Percentiles rank a stretch among this genome's conserved stretches.
Conservation (phyloP, 2,888 invertebrate species). For the Eupithecia centaureata region DNA sequence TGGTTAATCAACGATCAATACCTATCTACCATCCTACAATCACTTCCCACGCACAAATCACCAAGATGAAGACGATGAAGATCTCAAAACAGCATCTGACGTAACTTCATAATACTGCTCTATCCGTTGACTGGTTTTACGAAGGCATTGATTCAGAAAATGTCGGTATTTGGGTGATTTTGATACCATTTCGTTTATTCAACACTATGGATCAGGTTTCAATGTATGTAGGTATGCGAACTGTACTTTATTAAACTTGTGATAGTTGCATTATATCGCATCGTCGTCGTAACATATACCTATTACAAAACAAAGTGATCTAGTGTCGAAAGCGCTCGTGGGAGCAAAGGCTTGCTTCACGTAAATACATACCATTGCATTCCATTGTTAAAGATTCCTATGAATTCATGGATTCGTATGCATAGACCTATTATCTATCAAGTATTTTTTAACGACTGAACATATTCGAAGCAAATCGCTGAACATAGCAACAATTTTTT, state of each 20-base stretch:
- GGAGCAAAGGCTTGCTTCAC: constrained; percentile 62
- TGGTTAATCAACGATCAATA: neutral
- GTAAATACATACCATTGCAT: constrained; percentile 60
- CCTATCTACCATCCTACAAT: neutral
- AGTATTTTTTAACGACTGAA: neutral
- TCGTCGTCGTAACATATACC: constrained; percentile 2
- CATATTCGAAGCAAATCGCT: neutral
- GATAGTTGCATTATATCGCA: neutral
- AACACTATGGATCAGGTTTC: too few species aligned
- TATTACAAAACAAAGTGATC: constrained; percentile 24
- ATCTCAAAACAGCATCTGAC: constrained; percentile 6
- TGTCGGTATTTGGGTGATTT: neutral
- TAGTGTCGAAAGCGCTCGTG: constrained; percentile 72
- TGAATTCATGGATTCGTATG: constrained; percentile 15
- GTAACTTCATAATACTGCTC: neutral
- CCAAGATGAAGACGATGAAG: neutral
- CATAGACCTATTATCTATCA: neutral
- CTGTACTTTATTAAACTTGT: neutral
- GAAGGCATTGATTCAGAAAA: constrained; percentile 3
- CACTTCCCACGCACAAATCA: neutral
- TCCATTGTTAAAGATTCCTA: constrained; percentile 57
- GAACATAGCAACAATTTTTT: neutral
- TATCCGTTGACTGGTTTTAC: neutral
- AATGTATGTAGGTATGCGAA: too few species aligned
- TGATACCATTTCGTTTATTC: neutral